phyloP scores from a whole-genome alignment of 2,888 invertebrate species.

The Prenolepis imparis region DNA sequence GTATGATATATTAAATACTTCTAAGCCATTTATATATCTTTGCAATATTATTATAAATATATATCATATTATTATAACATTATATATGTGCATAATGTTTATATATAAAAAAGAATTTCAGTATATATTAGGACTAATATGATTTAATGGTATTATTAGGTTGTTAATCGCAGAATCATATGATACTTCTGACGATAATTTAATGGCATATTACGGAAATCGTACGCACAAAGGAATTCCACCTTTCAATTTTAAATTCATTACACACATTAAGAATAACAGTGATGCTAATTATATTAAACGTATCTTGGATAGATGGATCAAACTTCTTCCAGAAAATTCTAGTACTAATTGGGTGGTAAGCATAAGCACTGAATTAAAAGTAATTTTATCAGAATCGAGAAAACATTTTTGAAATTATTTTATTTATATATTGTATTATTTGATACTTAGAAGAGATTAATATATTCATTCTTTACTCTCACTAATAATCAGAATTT shows the following conservation, averaged over 20 bases:
- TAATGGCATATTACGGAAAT: constrained; percentile 81
- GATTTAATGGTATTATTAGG: constrained; percentile 67
- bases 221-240: constrained; percentile 73
- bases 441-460: neutral
- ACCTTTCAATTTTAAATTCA: constrained; percentile 81
- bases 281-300: constrained; percentile 76
- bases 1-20: constrained; percentile 64
- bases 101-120: neutral
- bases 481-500: neutral
- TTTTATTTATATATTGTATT: neutral
- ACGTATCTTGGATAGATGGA: constrained; percentile 75
- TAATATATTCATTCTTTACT: neutral
- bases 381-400: neutral
- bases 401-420: neutral
- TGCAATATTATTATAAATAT: neutral
- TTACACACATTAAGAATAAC: constrained; percentile 70
- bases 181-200: constrained; percentile 69
- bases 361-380: constrained; percentile 45
- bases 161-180: constrained; percentile 80
- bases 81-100: neutral
- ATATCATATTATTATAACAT: constrained; percentile 1
- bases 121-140: neutral
- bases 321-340: constrained; percentile 77
- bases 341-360: constrained; percentile 83
- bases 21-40: neutral